Percentiles rank a stretch among this genome's conserved stretches.
phyloP scores from a whole-genome alignment of 2,797 vertebrate species.

The Megalops cyprinoides region DNA sequence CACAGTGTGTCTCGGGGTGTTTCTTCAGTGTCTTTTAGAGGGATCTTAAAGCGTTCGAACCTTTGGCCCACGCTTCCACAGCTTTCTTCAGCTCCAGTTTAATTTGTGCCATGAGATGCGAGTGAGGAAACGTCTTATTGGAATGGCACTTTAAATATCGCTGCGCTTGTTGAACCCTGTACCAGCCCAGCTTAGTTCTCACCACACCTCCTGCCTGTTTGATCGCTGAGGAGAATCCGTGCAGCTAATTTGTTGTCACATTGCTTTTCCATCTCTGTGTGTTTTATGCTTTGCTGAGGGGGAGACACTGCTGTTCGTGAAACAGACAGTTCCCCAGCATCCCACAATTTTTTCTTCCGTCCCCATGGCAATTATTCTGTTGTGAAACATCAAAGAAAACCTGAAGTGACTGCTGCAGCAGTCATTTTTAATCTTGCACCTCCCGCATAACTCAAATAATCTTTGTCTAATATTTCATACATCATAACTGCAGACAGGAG shows the following conservation, averaged over 20 bases:
- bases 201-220: neutral
- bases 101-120: neutral
- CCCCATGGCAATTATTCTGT: neutral
- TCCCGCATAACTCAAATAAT: constrained; percentile 19
- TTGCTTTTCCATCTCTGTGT: neutral
- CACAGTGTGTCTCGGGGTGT: neutral
- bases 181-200: neutral
- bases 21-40: neutral
- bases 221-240: neutral
- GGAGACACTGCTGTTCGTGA: neutral
- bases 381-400: neutral
- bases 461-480: constrained; percentile 20
- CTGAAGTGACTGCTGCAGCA: neutral
- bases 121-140: neutral
- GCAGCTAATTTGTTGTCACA: neutral
- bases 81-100: neutral
- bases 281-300: neutral
- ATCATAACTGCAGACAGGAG: neutral
- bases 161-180: neutral
- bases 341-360: neutral
- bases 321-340: constrained; percentile 15
- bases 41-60: no score
- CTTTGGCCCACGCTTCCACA: neutral
- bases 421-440: neutral
- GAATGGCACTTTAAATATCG: neutral